phyloP scores from a whole-genome alignment of 2,888 invertebrate genomes.

The Protophormia terraenovae region DNA sequence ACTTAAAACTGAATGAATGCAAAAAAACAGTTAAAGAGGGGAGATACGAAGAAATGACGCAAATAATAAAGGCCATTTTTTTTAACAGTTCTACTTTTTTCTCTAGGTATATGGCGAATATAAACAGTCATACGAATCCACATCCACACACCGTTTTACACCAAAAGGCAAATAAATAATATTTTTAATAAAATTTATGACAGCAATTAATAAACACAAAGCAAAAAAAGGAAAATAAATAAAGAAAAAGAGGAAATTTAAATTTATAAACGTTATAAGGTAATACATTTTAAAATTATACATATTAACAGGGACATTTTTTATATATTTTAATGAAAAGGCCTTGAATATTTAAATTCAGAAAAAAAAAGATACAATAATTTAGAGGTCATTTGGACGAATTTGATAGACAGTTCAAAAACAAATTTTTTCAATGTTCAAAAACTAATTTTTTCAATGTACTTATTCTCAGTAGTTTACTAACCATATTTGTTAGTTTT shows the following conservation, averaged over 20 bases:
- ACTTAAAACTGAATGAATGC: neutral
- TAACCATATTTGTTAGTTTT: no score
- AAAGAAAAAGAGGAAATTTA: neutral
- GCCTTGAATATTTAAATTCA: no score
- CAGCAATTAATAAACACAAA: slow-evolving; percentile 54
- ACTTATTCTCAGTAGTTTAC: no score
- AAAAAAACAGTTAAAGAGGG: neutral
- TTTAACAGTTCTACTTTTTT: slow-evolving; percentile 2
- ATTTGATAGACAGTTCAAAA: no score
- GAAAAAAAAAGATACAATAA: no score
- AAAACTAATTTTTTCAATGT: no score
- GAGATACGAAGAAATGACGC: slow-evolving; percentile 16
- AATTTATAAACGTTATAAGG: slow-evolving; percentile 25
- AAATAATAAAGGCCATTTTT: slow-evolving; percentile 40
- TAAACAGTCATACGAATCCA: neutral
- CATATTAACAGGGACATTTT: no score
- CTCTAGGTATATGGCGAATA: neutral
- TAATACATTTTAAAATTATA: slow-evolving; percentile 1
- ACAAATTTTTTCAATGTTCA: no score
- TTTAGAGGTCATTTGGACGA: no score
- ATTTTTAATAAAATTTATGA: slow-evolving; percentile 59
- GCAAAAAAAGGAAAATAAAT: neutral
- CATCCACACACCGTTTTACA: slow-evolving; percentile 2
- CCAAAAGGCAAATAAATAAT: slow-evolving; percentile 47
- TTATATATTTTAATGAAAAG: no score